Evolutionary conservation across 1,140 invertebrate genomes (phyloP), one percentile per base, ranked within the genome.

Genomic region (Pachypsylla venusta): DNA sequence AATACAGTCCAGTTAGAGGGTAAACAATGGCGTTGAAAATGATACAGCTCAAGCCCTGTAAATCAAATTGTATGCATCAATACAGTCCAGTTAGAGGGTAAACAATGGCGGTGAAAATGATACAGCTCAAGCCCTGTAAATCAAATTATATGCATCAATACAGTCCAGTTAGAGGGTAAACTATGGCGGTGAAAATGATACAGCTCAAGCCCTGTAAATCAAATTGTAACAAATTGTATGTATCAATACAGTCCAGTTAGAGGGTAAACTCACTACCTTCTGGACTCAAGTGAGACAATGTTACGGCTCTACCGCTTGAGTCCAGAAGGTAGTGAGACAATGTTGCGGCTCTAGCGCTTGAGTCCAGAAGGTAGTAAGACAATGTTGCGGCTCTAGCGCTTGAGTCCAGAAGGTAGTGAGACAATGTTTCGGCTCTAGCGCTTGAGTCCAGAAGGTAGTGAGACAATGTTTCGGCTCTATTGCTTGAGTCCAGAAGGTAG

Each of bases 21-120:
- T 93, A 94, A 25, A 93, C 82, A 13, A 93, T 87, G 53, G 81
- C 68, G 0, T 82, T 79, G 69, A 94, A 94, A 2, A 92, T 63
- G 0, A 84, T 67, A 60, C 87, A 89, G 60, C 84, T 82, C 2
- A 89, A 39, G 40, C 82, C 74, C 81, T 84, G 70, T 4, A 69
- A 73, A 61, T 59, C 62, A 60, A 56, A 61, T 14, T 35, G 10
- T 12, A 35, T 35, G n/a, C n/a, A 35, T n/a, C 30, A 16, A 22
- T 7, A 53, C 48, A 14, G 20, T 53, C 5, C 16, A 7, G 13
- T 12, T 14, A 53, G 20, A 53, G 16, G 20, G 16, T 93, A 94
- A 25, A 93, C 82, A 13, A 93, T 87, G 53, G 81, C 68, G 1
- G 82, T 79, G 69, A 94, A 94, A 2, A 92, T 63, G 0, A 84